Evolutionary conservation across 1,140 invertebrate species (phyloP), one percentile per base, ranked within the genome.

Genomic region (Drosophila kikkawai): DNA sequence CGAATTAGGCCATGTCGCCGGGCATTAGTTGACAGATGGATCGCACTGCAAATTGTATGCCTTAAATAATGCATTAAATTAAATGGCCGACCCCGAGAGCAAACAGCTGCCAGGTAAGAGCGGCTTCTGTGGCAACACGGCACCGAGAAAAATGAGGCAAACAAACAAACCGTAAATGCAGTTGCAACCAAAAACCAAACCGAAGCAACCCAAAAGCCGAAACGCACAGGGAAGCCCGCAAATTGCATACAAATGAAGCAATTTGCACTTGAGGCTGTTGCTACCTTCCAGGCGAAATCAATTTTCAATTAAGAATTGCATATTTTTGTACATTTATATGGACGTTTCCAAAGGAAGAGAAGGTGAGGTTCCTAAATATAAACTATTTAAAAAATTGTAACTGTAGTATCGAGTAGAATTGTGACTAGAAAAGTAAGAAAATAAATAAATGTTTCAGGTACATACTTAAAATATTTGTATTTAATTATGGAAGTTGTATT

Each of bases 191-290:
- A 48, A 59, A 63, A 59, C 51, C 70, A 45, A 70, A 57, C 79
- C 67, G 73, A 57, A 59, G 32, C 64, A 45, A 56, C 61, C 53
- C 58, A 50, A 68, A 66, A 48, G 75, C 63, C 55, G 74, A 76
- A 77, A 78, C 56, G 65, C 47, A 74, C 78, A 57, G 67, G 42
- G 61, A 61, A 55, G 66, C 39, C 58, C 67, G 60, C 68, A 81
- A 82, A 85, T 86, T 78, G 82, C 79, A 82, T 79, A 75, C 82
- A 85, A 87, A 87, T 79, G 61, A 76, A 85, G 75, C 79, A 82
- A 82, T 87, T 87, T 79, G 66, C 79, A 81, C 82, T 81, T 84
- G 63, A 82, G 59, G 55, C 68, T 60, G 19, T 22, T 22, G 17
- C 47, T 32, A 51, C 67, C 70, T 74, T 53, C 44, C 50, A 60